phyloP scores from a whole-genome alignment of 2,113 vertebrate genomes.

The Cebidichthys violaceus region DNA sequence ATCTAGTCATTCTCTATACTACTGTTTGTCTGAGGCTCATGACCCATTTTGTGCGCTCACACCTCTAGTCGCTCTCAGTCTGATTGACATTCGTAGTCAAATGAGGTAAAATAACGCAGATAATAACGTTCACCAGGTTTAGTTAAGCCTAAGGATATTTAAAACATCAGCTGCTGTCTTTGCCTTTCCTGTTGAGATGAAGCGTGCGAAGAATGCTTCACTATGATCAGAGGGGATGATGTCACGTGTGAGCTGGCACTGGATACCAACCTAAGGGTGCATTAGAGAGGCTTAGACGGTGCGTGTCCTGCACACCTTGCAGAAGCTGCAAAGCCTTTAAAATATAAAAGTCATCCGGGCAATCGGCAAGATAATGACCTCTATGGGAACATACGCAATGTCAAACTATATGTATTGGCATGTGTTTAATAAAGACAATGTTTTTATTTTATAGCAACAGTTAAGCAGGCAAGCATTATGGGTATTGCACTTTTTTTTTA shows the following conservation, averaged over 20 bases:
- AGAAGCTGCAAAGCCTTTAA: slow-evolving; percentile 12
- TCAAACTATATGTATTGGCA: slow-evolving; percentile 1
- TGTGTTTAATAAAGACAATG: background rate
- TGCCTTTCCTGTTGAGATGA: background rate
- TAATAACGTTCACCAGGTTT: background rate
- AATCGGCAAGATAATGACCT: slow-evolving; percentile 33
- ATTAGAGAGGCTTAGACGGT: slow-evolving; percentile 36
- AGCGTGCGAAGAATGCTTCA: background rate
- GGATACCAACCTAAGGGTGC: slow-evolving; percentile 34
- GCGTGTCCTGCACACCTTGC: slow-evolving; percentile 21
- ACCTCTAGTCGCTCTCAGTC: background rate
- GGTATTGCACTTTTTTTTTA: slow-evolving; percentile 5
- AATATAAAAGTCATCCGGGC: slow-evolving; percentile 8
- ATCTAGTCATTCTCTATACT: background rate
- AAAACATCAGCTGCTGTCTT: slow-evolving; percentile 5
- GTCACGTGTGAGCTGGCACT: background rate
- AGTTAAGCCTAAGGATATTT: slow-evolving; percentile 1
- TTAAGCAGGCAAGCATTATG: slow-evolving; percentile 1
- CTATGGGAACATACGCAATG: slow-evolving; percentile 19
- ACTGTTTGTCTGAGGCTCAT: background rate
- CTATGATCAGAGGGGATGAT: slow-evolving; percentile 6
- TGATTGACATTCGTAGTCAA: background rate
- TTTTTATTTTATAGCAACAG: background rate
- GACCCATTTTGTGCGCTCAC: background rate
- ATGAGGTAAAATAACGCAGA: background rate